Evolutionary conservation across 2,888 invertebrate species (phyloP), one percentile per base, ranked within the genome.

Genomic region (Cantharis rufa): DNA sequence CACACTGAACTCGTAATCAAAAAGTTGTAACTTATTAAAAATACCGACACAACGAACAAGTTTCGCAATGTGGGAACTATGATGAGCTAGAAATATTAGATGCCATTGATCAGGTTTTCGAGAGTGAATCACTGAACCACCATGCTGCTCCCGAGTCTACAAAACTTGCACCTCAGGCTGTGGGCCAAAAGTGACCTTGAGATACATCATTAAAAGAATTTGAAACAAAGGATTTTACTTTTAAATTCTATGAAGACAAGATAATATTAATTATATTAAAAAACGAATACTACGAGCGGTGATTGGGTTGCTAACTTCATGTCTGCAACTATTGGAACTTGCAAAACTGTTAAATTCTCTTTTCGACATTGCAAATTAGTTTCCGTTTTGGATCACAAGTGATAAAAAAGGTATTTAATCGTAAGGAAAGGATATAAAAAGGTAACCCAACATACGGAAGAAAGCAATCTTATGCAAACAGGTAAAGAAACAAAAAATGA

Each of bases 141-240:
- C 75, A 72, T 77, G 73, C 74, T 76, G 48, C 74, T 71, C 71
- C 24, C 24, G 64, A 18, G 77, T 75, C 76, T 75, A 74, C 77
- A 48, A 70, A 62, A 71, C 75, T 69, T 75, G 81, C 80, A 83
- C 86, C 85, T 76, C 82, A 81, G 85, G 86, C 86, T 84, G 82
- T 86, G 85, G 86, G 86, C 86, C 86, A 86, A 85, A 84, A 85
- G 83, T 86, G 86, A 85, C 86, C 86, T 86, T 86, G 85, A 85
- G 84, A 84, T 66, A 78, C 84, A 84, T 81, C 82, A 83, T 83
- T 83, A 83, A 82, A 82, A 79, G 83, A 82, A 83, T 82, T 82
- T 80, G 80, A 82, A 83, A 84, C 84, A 83, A 84, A 84, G 84
- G 83, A 83, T 70, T 76, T 73, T 70, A 63, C 68, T 76, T 75